Conservation (phyloP, 2,113 vertebrate genomes). For the Boulengeromyrus knoepffleri region DNA sequence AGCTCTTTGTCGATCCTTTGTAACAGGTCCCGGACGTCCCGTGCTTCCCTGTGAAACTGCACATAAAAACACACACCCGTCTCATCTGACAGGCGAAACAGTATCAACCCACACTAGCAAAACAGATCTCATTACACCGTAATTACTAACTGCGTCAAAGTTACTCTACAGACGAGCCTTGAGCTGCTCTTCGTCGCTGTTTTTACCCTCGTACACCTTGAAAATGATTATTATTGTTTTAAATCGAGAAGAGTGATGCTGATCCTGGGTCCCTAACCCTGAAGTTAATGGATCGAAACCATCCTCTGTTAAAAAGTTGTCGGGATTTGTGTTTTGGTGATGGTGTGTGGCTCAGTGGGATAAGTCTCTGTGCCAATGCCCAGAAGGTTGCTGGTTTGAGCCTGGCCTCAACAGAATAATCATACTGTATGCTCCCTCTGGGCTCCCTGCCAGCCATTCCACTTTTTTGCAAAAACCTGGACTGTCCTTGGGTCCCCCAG, state of each 20-base stretch:
- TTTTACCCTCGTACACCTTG: background rate
- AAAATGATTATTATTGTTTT: background rate
- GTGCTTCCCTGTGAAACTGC: conserved; percentile 80
- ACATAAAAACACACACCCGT: conserved; percentile 14
- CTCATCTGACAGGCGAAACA: background rate
- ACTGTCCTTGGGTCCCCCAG: too few relatives aligned
- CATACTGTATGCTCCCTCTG: background rate
- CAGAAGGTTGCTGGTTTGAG: background rate
- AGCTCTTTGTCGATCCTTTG: conserved; percentile 78
- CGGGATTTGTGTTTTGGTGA: background rate
- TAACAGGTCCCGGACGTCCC: conserved; percentile 82
- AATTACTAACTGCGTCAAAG: background rate
- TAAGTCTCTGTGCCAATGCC: background rate
- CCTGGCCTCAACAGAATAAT: background rate
- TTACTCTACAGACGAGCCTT: background rate
- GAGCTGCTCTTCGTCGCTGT: background rate
- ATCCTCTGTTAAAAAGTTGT: background rate
- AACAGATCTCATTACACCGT: background rate
- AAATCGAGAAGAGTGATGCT: background rate
- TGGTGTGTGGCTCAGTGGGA: background rate
- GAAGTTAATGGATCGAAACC: background rate
- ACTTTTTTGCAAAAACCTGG: too few relatives aligned
- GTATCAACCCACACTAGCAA: background rate
- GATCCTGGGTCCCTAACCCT: background rate
- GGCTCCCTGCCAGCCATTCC: too few relatives aligned